Evolutionary conservation across 2,888 invertebrate species (phyloP), one percentile per base, ranked within the genome.

Genomic region (Horisme vitalbata): DNA sequence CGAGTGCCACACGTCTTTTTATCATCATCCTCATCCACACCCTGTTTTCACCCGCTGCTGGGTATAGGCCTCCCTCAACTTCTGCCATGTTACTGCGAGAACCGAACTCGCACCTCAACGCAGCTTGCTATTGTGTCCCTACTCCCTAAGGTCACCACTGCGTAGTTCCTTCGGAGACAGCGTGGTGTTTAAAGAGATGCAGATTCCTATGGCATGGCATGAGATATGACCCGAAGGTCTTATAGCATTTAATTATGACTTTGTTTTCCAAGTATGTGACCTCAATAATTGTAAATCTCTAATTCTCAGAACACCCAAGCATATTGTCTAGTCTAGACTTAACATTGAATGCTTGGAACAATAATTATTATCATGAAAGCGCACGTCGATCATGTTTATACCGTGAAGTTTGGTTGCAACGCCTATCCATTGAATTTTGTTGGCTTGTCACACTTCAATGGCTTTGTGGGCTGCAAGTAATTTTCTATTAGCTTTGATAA

Each of bases 311-410:
- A 41, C 24, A 18, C 13, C 7, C 6, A 26, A 27, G n/a, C 43
- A 8, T 38, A 9, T 37, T 37, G 28, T 38, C 7, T 31, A 21
- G 27, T 28, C 32, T 47, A 48, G 49, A 49, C 46, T 27, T 36
- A 35, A 36, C 41, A 26, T 5, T 11, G 36, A 36, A 41, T 49
- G 35, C 31, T 52, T 51, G 54, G 44, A 60, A 59, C 64, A 59
- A 60, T 60, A 60, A 65, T 67, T 63, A 66, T 70, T 66, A 63
- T 57, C 55, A 61, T 63, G 62, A 65, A 65, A 66, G 66, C 58
- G 56, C 57, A 56, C 38, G 68, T 68, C 68, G 46, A 39, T 68
- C 59, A 58, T 10, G 36, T 41, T 58, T 56, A 62, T 34, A 61
- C 55, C 72, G 65, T 65, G 71, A 71, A 72, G 61, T 54, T 57